Evolutionary conservation across 2,888 invertebrate species (phyloP), one percentile per base, ranked within the genome.

Genomic region (Parnassius apollo): DNA sequence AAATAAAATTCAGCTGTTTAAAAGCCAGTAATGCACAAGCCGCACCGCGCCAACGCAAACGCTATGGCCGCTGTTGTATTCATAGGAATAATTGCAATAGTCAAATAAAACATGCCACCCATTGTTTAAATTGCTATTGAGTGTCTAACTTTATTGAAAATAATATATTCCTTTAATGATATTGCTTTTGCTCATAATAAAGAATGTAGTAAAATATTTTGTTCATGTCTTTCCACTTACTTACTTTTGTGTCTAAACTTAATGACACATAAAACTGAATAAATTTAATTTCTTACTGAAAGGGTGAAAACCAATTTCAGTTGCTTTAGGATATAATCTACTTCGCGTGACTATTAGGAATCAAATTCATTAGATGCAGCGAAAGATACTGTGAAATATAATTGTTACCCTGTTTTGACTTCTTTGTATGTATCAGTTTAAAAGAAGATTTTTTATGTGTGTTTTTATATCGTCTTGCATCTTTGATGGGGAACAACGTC

Each of bases 1-100:
- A 75, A 74, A 75, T 78, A 74, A 78, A 81, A 82, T 78, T 75
- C 76, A 72, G 70, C 71, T 67, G 71, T 78, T 80, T 82, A 81
- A 82, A 79, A 76, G 75, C 72, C 70, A 71, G 72, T 75, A 76
- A 80, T 77, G 74, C 74, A 75, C 71, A 67, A 69, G 68, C 63
- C 64, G 71, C 71, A 69, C 66, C 68, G 66, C 67, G 54, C 63
- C 61, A 61, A 52, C 62, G 64, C 50, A 66, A 63, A 64, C 50
- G 63, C 62, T 60, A 65, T 65, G 64, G 69, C 70, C 66, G 66
- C 61, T 46, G 67, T 62, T 63, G 59, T 63, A 63, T 63, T 63
- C 63, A 63, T 63, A 63, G 68, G 70, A 69, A 64, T 64, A 56
- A 61, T 57, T 67, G 66, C 60, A 66, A 69, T 69, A 71, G 68